Percentiles rank a stretch among this genome's conserved stretches.
phyloP scores from a whole-genome alignment of 2,888 invertebrate species.

The Nephrotoma appendiculata region DNA sequence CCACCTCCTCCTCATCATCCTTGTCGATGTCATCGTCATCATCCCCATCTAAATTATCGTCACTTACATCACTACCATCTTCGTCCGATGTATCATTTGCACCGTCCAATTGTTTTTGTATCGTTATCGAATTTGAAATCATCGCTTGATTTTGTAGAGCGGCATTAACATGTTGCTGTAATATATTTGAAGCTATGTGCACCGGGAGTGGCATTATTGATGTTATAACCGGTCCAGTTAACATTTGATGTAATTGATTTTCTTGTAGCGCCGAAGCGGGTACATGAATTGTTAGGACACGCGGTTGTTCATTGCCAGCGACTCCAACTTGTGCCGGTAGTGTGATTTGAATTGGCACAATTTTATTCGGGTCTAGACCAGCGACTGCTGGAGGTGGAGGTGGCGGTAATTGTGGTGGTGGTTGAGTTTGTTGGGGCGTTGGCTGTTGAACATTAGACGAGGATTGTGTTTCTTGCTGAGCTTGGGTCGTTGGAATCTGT shows the following conservation, averaged over 20 bases:
- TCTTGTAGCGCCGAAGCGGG: constrained; percentile 72
- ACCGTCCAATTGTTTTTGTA: constrained; percentile 43
- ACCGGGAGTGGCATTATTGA: constrained; percentile 80
- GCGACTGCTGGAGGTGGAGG: constrained; percentile 30
- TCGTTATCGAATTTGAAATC: constrained; percentile 24
- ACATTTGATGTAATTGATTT: constrained; percentile 48
- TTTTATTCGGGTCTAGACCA: constrained; percentile 36
- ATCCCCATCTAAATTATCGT: constrained; percentile 50
- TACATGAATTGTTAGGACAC: constrained; percentile 79
- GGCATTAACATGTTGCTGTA: constrained; percentile 82
- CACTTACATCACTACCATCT: constrained; percentile 64
- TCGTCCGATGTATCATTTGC: constrained; percentile 59
- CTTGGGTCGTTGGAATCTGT: constrained; percentile 13
- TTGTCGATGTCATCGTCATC: constrained; percentile 59
- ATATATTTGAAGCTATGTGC: constrained; percentile 60
- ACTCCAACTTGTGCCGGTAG: constrained; percentile 65
- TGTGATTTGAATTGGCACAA: constrained; percentile 55
- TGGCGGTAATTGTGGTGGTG: constrained; percentile 18
- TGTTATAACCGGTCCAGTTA: constrained; percentile 77
- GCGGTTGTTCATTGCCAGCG: constrained; percentile 46
- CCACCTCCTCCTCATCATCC: constrained; percentile 48
- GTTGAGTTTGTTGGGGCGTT: constrained; percentile 16
- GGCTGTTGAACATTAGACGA: constrained; percentile 12
- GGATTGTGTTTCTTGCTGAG: constrained; percentile 12
- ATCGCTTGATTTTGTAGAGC: constrained; percentile 46